phyloP scores from a whole-genome alignment of 1,140 invertebrate species.

The Ceratitis capitata region DNA sequence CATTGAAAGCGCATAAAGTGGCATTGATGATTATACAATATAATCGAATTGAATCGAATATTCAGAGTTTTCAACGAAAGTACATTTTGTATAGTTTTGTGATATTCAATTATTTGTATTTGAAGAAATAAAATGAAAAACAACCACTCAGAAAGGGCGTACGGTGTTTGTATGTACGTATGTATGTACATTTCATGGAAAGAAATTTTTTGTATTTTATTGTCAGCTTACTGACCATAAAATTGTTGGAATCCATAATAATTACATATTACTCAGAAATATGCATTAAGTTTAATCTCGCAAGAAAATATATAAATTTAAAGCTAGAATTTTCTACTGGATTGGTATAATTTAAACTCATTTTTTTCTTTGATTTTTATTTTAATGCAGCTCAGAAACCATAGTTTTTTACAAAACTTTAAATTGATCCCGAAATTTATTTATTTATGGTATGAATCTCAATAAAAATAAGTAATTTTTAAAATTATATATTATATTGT shows the following conservation, averaged over 20 bases:
- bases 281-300: neutral
- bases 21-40: neutral
- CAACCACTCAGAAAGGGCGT: neutral
- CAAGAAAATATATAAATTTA: neutral
- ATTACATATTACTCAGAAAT: neutral
- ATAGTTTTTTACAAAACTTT: too few species aligned
- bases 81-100: neutral
- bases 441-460: too few species aligned
- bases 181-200: neutral
- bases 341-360: too few species aligned
- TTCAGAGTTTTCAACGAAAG: neutral
- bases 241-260: neutral
- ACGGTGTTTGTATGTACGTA: neutral
- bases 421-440: too few species aligned
- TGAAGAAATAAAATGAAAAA: neutral
- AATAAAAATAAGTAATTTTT: too few species aligned
- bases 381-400: too few species aligned
- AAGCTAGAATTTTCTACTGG: too few species aligned
- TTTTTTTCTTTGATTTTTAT: too few species aligned
- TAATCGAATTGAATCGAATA: conserved; percentile 23
- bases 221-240: neutral
- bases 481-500: too few species aligned
- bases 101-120: neutral
- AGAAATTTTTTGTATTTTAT: neutral
- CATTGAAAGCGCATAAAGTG: neutral